Evolutionary conservation across 2,888 invertebrate genomes (phyloP).

Genomic region (Nezara viridula): DNA sequence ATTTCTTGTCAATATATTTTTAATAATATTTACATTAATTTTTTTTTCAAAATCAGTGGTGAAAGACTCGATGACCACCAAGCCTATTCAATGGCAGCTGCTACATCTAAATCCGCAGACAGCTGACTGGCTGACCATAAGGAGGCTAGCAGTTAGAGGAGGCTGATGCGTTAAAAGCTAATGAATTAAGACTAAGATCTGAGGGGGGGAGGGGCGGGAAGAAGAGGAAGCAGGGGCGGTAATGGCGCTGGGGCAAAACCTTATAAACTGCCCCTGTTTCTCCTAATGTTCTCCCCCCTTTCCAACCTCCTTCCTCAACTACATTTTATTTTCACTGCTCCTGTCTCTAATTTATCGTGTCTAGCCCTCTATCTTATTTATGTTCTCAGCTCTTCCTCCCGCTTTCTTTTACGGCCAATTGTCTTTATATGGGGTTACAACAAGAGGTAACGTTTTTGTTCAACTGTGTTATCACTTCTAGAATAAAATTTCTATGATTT

Average conservation of each 20-base stretch:
- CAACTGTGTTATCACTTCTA: neutral
- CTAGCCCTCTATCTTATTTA: slow-evolving; percentile 55
- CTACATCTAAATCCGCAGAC: neutral
- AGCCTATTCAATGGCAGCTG: neutral
- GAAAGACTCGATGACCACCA: neutral
- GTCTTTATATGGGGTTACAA: neutral
- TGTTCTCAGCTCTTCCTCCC: slow-evolving; percentile 26
- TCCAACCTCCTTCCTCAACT: neutral
- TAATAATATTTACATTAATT: neutral
- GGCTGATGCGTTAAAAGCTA: slow-evolving; percentile 44
- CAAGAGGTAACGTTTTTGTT: neutral
- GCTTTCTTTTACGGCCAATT: slow-evolving; percentile 24
- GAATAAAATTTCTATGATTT: too few relatives aligned
- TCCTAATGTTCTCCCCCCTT: slow-evolving; percentile 32
- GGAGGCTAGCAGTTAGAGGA: neutral
- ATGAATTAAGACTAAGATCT: slow-evolving; percentile 34
- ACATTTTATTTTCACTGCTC: slow-evolving; percentile 56
- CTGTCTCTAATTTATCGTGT: slow-evolving; percentile 56
- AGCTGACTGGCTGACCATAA: neutral
- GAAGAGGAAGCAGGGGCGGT: neutral
- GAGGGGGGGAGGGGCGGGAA: neutral
- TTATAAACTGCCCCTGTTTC: slow-evolving; percentile 48
- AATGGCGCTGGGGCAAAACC: slow-evolving; percentile 50
- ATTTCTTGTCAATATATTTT: too few relatives aligned
- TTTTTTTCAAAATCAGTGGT: neutral